phyloP scores from a whole-genome alignment of 2,113 vertebrate genomes.

The Lampris incognitus region DNA sequence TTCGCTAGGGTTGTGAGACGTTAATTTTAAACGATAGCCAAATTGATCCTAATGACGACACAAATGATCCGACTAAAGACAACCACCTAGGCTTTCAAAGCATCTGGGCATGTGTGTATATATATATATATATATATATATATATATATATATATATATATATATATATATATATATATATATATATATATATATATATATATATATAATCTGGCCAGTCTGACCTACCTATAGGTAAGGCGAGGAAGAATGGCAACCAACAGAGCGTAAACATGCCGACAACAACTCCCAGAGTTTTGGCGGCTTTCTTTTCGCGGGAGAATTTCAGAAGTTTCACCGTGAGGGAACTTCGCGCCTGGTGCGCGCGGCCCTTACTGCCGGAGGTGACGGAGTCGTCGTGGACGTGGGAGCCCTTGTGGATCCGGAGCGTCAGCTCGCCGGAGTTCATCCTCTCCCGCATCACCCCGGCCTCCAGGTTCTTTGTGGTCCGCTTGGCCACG shows the following conservation, averaged over 20 bases:
- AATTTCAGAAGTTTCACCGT: slow-evolving; percentile 94
- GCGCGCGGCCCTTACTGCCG: slow-evolving; percentile 84
- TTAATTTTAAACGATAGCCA: no score
- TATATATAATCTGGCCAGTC: background rate
- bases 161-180: no score
- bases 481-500: slow-evolving; percentile 95
- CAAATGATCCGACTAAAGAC: no score
- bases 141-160: no score
- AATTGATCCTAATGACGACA: no score
- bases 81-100: no score
- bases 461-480: slow-evolving; percentile 95
- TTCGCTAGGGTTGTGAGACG: no score
- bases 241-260: slow-evolving; percentile 95
- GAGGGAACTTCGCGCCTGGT: slow-evolving; percentile 89
- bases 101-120: no score
- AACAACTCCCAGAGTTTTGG: slow-evolving; percentile 94
- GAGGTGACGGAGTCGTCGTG: slow-evolving; percentile 81
- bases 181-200: no score
- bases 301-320: slow-evolving; percentile 96
- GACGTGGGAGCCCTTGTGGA: slow-evolving; percentile 92
- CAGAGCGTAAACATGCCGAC: slow-evolving; percentile 96
- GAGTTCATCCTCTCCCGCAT: slow-evolving; percentile 95
- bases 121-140: no score
- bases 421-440: slow-evolving; percentile 93
- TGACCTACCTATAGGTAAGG: slow-evolving; percentile 91